phyloP scores from a whole-genome alignment of 2,797 vertebrate genomes.

The Antrozous pallidus region DNA sequence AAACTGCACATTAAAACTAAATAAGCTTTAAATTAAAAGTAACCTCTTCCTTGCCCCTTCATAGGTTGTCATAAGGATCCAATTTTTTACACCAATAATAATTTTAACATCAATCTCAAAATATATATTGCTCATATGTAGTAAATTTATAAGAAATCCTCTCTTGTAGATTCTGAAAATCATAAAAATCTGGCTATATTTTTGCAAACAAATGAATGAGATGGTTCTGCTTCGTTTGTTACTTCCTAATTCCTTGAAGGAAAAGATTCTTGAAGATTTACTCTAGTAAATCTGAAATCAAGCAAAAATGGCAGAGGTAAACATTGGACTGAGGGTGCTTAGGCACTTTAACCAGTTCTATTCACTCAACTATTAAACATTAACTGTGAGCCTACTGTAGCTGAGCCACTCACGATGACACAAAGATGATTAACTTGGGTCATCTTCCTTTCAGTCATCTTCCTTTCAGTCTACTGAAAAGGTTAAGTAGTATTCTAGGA shows the following conservation, averaged over 20 bases:
- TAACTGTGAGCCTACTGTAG: neutral
- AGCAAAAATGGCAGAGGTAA: neutral
- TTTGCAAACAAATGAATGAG: constrained; percentile 4
- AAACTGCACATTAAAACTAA: neutral
- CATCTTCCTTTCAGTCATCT: neutral
- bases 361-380: neutral
- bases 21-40: constrained; percentile 20
- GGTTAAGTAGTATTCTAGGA: neutral
- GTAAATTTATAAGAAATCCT: neutral
- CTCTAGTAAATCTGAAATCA: neutral
- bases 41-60: neutral
- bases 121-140: neutral
- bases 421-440: neutral
- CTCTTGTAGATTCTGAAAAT: neutral
- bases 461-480: neutral
- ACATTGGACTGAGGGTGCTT: neutral
- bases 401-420: neutral
- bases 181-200: neutral
- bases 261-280: neutral
- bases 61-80: neutral
- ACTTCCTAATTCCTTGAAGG: neutral
- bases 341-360: neutral
- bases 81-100: neutral
- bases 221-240: neutral
- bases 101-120: neutral